Conservation (phyloP, 2,797 vertebrate species). For the Cryptoblepharus egeriae region DNA sequence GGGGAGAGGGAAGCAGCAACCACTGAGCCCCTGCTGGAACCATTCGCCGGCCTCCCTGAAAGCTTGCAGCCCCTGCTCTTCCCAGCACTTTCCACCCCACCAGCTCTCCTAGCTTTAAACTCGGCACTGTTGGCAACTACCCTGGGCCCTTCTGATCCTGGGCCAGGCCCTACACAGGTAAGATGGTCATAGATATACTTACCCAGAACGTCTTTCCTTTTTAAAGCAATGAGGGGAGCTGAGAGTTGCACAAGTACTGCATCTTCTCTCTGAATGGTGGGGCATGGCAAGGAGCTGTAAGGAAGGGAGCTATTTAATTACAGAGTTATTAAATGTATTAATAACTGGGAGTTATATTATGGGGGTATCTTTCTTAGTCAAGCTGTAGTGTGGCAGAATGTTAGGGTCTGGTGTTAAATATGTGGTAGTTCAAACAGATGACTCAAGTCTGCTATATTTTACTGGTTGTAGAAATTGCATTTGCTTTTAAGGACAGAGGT, state of each 20-base stretch:
- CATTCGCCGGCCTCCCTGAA: slow-evolving; percentile 80
- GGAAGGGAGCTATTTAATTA: no score
- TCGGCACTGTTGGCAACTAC: slow-evolving; percentile 80
- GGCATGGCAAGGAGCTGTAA: not conserved
- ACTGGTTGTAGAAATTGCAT: not conserved
- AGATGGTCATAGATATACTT: slow-evolving; percentile 45
- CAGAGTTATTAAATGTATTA: no score
- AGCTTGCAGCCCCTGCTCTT: slow-evolving; percentile 73
- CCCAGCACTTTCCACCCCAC: slow-evolving; percentile 73
- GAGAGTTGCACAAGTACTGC: not conserved
- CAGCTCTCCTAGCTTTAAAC: slow-evolving; percentile 82
- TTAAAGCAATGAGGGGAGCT: slow-evolving; percentile 38
- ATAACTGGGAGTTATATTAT: no score
- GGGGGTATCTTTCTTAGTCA: not conserved
- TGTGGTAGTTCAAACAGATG: not conserved
- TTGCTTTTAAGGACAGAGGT: not conserved
- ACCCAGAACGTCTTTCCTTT: not conserved
- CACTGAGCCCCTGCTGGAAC: slow-evolving; percentile 76
- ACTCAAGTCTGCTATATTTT: not conserved
- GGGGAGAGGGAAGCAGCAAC: slow-evolving; percentile 61
- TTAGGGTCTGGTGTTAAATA: not conserved
- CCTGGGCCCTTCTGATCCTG: slow-evolving; percentile 77
- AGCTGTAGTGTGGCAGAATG: no score
- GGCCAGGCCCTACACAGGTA: slow-evolving; percentile 78
- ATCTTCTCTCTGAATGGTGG: not conserved